phyloP scores from a whole-genome alignment of 2,888 invertebrate species.

The Calliopum simillimum region DNA sequence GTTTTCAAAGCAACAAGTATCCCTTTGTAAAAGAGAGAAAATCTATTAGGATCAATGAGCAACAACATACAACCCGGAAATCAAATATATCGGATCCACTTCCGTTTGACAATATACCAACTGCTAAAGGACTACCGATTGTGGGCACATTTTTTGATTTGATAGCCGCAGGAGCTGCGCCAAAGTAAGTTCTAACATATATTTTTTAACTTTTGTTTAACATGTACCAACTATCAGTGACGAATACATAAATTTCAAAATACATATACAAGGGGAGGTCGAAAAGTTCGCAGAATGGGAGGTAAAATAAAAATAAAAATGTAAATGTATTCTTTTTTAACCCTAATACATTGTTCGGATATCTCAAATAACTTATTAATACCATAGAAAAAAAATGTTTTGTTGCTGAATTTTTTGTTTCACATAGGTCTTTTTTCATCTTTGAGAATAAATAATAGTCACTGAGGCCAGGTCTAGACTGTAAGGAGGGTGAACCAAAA shows the following conservation, averaged over 20 bases:
- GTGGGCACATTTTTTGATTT: conserved; percentile 71
- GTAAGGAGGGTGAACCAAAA: too few species aligned
- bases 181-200: conserved; percentile 63
- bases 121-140: conserved; percentile 69
- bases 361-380: too few species aligned
- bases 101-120: conserved; percentile 66
- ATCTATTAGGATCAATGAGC: neutral
- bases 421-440: too few species aligned
- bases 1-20: neutral
- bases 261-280: neutral
- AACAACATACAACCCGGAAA: neutral
- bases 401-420: too few species aligned
- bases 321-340: too few species aligned
- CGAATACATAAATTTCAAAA: conserved; percentile 14
- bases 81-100: neutral
- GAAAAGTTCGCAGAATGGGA: too few species aligned
- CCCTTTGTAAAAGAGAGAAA: neutral
- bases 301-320: too few species aligned
- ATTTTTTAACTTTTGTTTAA: conserved; percentile 3
- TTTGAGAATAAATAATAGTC: too few species aligned
- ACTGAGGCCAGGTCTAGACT: too few species aligned
- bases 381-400: too few species aligned
- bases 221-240: neutral
- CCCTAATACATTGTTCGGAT: too few species aligned
- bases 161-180: conserved; percentile 72